Conservation (phyloP, 1,140 invertebrate species). For the Saccostrea glomerata region DNA sequence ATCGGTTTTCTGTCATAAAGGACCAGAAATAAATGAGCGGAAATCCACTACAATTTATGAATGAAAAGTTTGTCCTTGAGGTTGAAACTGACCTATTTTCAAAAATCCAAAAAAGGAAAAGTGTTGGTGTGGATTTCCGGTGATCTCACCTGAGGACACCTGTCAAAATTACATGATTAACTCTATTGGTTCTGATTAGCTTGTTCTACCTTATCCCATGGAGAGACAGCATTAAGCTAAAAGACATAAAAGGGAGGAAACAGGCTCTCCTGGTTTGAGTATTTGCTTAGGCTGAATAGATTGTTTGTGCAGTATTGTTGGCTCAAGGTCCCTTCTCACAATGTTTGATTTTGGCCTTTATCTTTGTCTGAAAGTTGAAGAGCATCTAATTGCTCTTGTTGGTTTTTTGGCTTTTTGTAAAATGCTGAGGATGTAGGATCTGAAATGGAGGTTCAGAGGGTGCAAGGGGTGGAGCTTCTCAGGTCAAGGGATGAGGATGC, state of each 20-base stretch:
- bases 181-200: background rate
- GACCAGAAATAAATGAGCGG: background rate
- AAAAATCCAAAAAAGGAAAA: constrained; percentile 2
- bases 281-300: constrained; percentile 12
- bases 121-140: constrained; percentile 20
- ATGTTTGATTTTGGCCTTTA: background rate
- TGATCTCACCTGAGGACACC: constrained; percentile 9
- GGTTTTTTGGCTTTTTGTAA: background rate
- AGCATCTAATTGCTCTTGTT: background rate
- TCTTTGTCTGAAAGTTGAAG: background rate
- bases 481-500: no score
- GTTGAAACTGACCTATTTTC: constrained; percentile 19
- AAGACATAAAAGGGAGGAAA: constrained; percentile 6
- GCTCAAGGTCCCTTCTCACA: background rate
- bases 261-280: background rate
- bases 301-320: constrained; percentile 25
- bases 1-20: constrained; percentile 6
- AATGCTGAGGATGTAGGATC: background rate
- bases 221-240: background rate
- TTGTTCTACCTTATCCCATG: background rate
- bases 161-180: constrained; percentile 11
- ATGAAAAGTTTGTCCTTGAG: constrained; percentile 19
- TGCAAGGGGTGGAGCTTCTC: no score
- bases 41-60: background rate
- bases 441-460: no score